Percentiles rank a stretch among this genome's conserved stretches.
Evolutionary conservation across 2,888 invertebrate genomes (phyloP).

Genomic region (Asteroscopus sphinx): DNA sequence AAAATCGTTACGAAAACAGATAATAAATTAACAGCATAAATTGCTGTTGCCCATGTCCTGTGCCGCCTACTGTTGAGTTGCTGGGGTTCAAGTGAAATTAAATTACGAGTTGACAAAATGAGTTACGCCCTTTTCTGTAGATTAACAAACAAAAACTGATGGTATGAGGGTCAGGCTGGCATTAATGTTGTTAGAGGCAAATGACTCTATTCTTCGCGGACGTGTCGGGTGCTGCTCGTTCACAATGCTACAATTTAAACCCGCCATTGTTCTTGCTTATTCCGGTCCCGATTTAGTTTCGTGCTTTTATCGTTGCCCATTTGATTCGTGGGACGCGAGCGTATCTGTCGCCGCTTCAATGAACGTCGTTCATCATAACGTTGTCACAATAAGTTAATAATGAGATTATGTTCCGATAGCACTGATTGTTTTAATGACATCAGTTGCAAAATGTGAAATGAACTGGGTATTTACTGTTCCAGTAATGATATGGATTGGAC

Average conservation of each 20-base stretch:
- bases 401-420: slow-evolving; percentile 51
- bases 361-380: slow-evolving; percentile 50
- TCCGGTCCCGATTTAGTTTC: slow-evolving; percentile 81
- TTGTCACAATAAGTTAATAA: slow-evolving; percentile 55
- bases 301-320: slow-evolving; percentile 82
- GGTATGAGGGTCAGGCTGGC: slow-evolving; percentile 85
- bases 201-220: slow-evolving; percentile 87
- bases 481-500: slow-evolving; percentile 6
- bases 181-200: slow-evolving; percentile 88
- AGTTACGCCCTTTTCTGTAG: slow-evolving; percentile 89
- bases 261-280: slow-evolving; percentile 84
- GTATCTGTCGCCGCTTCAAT: slow-evolving; percentile 66
- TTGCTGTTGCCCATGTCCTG: slow-evolving; percentile 77
- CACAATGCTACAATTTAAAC: slow-evolving; percentile 86
- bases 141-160: slow-evolving; percentile 90
- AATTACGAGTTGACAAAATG: slow-evolving; percentile 89
- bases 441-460: slow-evolving; percentile 33
- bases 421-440: slow-evolving; percentile 48
- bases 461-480: slow-evolving; percentile 21
- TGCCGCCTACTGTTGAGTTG: slow-evolving; percentile 69
- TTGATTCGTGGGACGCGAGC: slow-evolving; percentile 66
- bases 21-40: slow-evolving; percentile 82
- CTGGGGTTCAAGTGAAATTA: slow-evolving; percentile 86
- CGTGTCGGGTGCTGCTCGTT: slow-evolving; percentile 72
- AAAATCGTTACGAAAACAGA: slow-evolving; percentile 71